These are phyloP conservation scores for Chroicocephalus ridibundus DNA, from an alignment of 2,113 vertebrate genomes.

Conservation along the genomic window DNA sequence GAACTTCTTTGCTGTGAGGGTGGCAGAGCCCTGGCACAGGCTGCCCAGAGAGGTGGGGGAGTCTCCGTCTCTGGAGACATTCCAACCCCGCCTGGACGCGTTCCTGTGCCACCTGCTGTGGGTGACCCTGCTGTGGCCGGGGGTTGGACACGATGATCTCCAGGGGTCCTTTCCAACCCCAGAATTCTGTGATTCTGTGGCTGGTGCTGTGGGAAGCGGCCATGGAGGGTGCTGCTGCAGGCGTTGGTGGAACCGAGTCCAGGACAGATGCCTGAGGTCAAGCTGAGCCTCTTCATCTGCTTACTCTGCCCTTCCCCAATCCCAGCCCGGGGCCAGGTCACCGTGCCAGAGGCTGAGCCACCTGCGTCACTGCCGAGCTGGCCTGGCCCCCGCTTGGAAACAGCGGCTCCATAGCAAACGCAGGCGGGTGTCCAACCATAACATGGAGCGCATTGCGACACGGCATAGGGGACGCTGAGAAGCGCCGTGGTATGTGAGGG, in stretches of 20 bases:
- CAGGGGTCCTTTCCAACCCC: background rate
- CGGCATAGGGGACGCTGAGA: background rate
- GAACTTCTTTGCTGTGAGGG: background rate
- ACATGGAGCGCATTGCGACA: fast-evolving
- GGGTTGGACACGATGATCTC: background rate
- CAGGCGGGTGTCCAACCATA: background rate
- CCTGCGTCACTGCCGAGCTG: background rate
- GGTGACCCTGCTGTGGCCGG: too few relatives aligned
- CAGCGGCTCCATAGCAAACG: background rate
- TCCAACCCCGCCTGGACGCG: background rate
- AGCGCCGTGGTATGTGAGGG: fast-evolving
- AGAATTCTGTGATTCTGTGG: background rate
- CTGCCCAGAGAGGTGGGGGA: background rate
- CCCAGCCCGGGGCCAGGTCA: background rate
- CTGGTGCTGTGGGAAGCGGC: background rate
- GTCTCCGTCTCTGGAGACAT: background rate
- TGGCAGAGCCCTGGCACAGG: background rate
- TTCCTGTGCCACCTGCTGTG: background rate
- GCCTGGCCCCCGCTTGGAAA: background rate
- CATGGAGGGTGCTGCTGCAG: background rate
- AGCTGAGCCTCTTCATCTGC: too few relatives aligned
- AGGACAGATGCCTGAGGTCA: background rate
- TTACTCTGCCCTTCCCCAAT: background rate
- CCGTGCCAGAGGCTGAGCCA: background rate
- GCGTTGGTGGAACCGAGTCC: background rate